Percentiles rank a stretch among this genome's conserved stretches.
Conservation (phyloP, 2,888 invertebrate genomes). For the Cheilosia grossa region DNA sequence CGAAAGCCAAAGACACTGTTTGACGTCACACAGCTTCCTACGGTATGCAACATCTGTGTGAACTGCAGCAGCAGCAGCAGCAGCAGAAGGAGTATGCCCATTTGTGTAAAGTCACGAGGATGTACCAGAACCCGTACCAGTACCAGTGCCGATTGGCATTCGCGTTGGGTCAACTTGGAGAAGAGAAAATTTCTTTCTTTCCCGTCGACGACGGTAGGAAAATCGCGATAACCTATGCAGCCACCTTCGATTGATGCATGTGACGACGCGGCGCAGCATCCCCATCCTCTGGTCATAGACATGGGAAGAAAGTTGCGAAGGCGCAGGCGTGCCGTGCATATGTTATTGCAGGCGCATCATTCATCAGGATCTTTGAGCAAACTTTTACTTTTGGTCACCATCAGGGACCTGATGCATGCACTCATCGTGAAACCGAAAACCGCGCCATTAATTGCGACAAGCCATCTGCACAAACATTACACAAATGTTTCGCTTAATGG, state of each 20-base stretch:
- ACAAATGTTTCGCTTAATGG: conserved; percentile 34
- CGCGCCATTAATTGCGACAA: conserved; percentile 41
- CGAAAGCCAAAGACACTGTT: conserved; percentile 59
- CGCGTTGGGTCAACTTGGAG: conserved; percentile 53
- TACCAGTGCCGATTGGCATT: conserved; percentile 20
- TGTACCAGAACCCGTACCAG: conserved; percentile 53
- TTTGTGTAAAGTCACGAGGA: conserved; percentile 69
- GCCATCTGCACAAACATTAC: conserved; percentile 35
- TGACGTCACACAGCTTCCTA: conserved; percentile 37
- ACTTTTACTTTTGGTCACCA: conserved; percentile 62
- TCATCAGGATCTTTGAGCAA: conserved; percentile 58
- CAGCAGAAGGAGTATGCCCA: conserved; percentile 43
- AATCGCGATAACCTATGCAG: conserved; percentile 67
- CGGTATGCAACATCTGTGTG: conserved; percentile 16
- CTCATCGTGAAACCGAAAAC: conserved; percentile 23
- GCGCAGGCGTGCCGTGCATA: conserved; percentile 30
- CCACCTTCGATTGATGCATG: conserved; percentile 66
- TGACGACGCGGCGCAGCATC: conserved; percentile 15
- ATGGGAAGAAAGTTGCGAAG: conserved; percentile 62
- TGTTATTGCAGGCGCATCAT: conserved; percentile 56
- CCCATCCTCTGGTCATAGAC: conserved; percentile 38
- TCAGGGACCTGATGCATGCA: neutral
- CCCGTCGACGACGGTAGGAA: conserved; percentile 32
- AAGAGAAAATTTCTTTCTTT: conserved; percentile 64
- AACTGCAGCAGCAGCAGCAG: neutral